Evolutionary conservation across 37 sponge, comb jelly and placozoan species (phyloP).

Genomic region (Cliona cf. orientalis): DNA sequence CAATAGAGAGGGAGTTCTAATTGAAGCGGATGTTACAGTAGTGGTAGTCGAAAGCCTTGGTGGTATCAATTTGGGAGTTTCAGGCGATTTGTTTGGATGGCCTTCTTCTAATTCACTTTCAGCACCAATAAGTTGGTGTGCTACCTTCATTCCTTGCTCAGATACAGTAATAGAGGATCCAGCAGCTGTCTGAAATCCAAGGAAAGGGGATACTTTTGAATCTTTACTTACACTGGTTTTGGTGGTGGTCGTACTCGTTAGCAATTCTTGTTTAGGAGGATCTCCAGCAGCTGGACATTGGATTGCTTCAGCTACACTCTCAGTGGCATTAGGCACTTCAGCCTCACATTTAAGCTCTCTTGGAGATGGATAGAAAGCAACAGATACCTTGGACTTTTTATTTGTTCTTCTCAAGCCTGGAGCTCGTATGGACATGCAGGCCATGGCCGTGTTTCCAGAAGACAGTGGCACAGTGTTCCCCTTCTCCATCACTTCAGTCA

Average conservation of each 20-base stretch:
- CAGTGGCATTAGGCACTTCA: no score
- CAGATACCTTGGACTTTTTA: no score
- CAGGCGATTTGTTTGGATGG: no score
- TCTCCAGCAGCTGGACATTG: not conserved
- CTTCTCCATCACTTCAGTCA: no score
- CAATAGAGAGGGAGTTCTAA: not conserved
- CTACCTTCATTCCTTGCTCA: conserved; percentile 16
- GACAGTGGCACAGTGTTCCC: no score
- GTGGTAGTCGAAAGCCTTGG: not conserved
- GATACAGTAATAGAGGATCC: conserved; percentile 36
- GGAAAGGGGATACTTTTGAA: no score
- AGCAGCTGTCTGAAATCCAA: conserved; percentile 58
- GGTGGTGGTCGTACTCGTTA: not conserved
- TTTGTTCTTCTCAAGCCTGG: no score
- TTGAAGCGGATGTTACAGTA: not conserved
- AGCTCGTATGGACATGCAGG: no score
- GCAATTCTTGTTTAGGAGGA: not conserved
- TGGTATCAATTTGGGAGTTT: not conserved
- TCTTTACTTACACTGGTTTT: no score
- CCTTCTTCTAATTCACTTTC: not conserved
- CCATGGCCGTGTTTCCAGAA: no score
- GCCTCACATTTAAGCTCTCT: no score
- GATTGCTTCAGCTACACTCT: not conserved
- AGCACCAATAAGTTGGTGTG: conserved; percentile 18
- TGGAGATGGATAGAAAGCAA: no score